These are phyloP conservation scores for Tapirus terrestris DNA, from an alignment of 2,113 vertebrate species.

Conservation along the genomic window DNA sequence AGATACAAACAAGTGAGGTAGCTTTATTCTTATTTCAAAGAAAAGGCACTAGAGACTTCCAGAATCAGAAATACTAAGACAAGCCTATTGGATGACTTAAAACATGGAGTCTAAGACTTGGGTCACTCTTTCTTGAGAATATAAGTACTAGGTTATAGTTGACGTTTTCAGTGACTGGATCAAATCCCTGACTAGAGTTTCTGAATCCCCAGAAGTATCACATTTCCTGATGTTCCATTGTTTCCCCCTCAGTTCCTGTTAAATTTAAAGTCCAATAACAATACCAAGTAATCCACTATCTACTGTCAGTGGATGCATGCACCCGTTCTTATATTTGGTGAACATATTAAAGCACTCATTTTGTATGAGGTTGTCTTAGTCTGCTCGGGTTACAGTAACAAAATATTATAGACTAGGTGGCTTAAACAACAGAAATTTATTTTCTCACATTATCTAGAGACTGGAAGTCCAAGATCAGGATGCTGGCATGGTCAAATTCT, in stretches of 20 bases:
- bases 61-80: not conserved
- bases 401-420: not conserved
- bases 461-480: not conserved
- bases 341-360: not conserved
- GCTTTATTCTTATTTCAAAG: not conserved
- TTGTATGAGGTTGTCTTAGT: not conserved
- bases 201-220: not conserved
- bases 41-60: constrained; percentile 38
- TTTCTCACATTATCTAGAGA: not conserved
- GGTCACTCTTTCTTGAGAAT: not conserved
- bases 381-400: not conserved
- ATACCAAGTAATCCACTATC: not conserved
- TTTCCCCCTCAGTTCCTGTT: not conserved
- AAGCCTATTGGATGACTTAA: not conserved
- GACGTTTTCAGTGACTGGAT: not conserved
- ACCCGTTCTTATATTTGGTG: not conserved
- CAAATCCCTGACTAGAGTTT: not conserved
- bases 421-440: not conserved
- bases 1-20: constrained; percentile 68
- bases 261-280: not conserved
- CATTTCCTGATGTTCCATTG: not conserved
- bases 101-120: not conserved
- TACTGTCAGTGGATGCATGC: not conserved
- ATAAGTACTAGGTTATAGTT: not conserved
- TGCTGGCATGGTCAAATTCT: not conserved